Conservation (phyloP, 2,888 invertebrate species). For the Ectemnius cavifrons region DNA sequence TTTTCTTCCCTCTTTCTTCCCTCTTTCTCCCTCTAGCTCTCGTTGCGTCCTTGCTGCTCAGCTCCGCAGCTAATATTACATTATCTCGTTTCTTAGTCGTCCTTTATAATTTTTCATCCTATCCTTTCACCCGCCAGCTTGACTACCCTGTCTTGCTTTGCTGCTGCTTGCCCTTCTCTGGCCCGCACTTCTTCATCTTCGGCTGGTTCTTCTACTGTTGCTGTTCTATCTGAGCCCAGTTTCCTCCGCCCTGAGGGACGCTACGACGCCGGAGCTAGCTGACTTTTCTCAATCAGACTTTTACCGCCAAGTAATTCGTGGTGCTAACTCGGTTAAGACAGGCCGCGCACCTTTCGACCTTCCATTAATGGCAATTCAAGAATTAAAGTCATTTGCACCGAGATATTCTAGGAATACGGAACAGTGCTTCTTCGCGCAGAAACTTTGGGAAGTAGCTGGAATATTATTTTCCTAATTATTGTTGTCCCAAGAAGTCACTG, state of each 20-base stretch:
- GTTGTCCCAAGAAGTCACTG: too few species aligned
- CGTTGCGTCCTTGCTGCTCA: constrained; percentile 46
- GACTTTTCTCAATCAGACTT: constrained; percentile 76
- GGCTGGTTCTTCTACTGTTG: constrained; percentile 1
- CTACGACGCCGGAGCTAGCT: constrained; percentile 36
- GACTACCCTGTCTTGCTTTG: neutral
- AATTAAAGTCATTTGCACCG: constrained; percentile 40
- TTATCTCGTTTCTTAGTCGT: constrained; percentile 75
- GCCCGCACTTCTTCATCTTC: constrained; percentile 15
- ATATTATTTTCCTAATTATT: too few species aligned
- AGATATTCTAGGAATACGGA: neutral
- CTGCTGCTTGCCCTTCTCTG: neutral
- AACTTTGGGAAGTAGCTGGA: too few species aligned
- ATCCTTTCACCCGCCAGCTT: constrained; percentile 33
- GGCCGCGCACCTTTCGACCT: constrained; percentile 39
- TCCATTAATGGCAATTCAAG: constrained; percentile 30
- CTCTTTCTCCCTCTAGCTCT: constrained; percentile 26
- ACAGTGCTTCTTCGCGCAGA: neutral
- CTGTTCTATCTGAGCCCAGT: neutral
- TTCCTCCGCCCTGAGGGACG: neutral
- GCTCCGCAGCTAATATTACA: constrained; percentile 71
- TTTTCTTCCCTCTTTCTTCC: constrained; percentile 37
- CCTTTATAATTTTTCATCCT: constrained; percentile 72
- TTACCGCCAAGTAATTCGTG: constrained; percentile 73
- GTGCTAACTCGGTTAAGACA: constrained; percentile 71